Base-by-base conservation (phyloP, 2,797 vertebrate species). In the Lepidocolaptes lacrymiger region DNA sequence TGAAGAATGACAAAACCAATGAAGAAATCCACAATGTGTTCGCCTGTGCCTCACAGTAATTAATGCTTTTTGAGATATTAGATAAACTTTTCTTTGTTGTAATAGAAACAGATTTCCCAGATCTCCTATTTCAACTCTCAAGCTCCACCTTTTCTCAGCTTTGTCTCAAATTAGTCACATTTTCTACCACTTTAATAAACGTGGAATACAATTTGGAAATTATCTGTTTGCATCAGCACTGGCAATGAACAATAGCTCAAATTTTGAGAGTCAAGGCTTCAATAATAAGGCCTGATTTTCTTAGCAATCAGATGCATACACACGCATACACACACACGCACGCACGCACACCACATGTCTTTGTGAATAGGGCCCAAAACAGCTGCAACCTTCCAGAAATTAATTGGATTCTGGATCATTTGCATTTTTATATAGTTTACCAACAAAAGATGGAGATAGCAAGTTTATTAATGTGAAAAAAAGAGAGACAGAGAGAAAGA, bases 341-440 rank as follows among this genome's bases (percentile, higher is more conserved):
- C 14, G 12, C 95, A 88, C 86, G 51, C 95, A 71, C 83, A 67
- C 95, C 94, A 95, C 91, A 68, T 46, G 96, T 91, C 97, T 96
- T 93, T 92, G 75, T 93, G 95, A 97, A 94, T 82, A 89, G 87
- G 85, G 78, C 91, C 96, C 95, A 91, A 97, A 97, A 87, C 97
- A 96, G 97, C 97, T 96, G 97, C 96, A 96, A 93, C 96, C 94
- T 97, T 96, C 97, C 93, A 94, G 95, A 97, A 97, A 97, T 97
- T 97, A 96, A 97, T 97, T 97, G 95, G 94, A 97, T 98, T 97
- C 97, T 88, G 92, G 95, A 92, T 97, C 93, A 97, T 97, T 97
- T 97, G 97, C 97, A 97, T 97, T 97, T 97, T 97, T 96, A 97
- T 96, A 95, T 91, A 92, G 96, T 97, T 97, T 97, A 97, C 96